Evolutionary conservation across 1,140 invertebrate species (phyloP).

Genomic region (Rhyacophila brunnea): DNA sequence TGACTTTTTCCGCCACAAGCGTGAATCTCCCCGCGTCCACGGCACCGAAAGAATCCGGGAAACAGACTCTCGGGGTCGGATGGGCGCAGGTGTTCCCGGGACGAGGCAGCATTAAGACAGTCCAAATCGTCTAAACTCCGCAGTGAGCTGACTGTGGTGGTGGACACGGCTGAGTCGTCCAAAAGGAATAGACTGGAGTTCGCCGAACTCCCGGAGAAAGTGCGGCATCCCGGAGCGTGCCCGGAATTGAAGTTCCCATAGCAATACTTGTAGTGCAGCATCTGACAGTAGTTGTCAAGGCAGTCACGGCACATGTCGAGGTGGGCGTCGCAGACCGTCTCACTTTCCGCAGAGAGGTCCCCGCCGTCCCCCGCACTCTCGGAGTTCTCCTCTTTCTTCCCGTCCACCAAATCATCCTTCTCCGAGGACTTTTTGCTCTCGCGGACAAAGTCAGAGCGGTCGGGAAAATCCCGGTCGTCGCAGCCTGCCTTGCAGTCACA

Average conservation of each 20-base stretch:
- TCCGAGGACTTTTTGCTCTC: slow-evolving; percentile 3
- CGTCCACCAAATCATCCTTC: background rate
- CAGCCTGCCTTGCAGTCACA: slow-evolving; percentile 20
- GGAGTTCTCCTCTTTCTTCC: background rate
- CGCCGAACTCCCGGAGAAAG: slow-evolving; percentile 57
- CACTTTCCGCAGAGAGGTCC: background rate
- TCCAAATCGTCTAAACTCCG: slow-evolving; percentile 62
- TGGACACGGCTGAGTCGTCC: slow-evolving; percentile 53
- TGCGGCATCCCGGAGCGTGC: slow-evolving; percentile 35
- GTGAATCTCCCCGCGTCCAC: slow-evolving; percentile 3
- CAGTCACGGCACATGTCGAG: slow-evolving; percentile 27
- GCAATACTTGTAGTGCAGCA: slow-evolving; percentile 33
- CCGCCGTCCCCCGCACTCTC: slow-evolving; percentile 7
- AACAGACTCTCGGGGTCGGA: background rate
- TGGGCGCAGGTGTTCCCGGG: slow-evolving; percentile 20
- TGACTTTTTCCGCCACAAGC: background rate
- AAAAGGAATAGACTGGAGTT: slow-evolving; percentile 60
- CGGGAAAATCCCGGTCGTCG: slow-evolving; percentile 4
- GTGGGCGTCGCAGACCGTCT: background rate
- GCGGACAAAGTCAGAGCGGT: background rate
- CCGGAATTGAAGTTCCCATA: slow-evolving; percentile 28
- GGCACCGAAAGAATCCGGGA: background rate
- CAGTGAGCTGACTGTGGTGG: slow-evolving; percentile 55
- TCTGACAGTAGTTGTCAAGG: slow-evolving; percentile 31
- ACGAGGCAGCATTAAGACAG: slow-evolving; percentile 32